Conservation (phyloP, 2,113 vertebrate species). For the Leucopternis melanops region DNA sequence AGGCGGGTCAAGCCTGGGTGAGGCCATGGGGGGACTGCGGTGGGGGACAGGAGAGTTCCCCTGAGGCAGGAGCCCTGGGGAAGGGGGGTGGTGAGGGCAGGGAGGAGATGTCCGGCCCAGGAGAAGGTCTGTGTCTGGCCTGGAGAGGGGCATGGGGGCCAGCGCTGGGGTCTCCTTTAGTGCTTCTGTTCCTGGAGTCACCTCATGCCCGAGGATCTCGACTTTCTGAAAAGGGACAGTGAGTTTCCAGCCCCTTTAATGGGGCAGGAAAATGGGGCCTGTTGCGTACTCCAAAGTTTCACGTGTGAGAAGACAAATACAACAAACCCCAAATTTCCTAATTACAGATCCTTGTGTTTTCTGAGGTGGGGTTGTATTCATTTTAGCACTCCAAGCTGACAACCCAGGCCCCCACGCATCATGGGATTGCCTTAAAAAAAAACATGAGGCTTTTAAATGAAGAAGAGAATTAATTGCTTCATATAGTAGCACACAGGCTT, state of each 20-base stretch:
- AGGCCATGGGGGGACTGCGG: background rate
- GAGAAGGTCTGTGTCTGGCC: background rate
- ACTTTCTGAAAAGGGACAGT: background rate
- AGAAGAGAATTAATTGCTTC: background rate
- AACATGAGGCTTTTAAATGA: background rate
- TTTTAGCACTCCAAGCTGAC: background rate
- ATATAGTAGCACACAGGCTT: background rate
- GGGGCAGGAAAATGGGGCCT: background rate
- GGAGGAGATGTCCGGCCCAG: background rate
- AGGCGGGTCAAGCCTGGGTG: background rate
- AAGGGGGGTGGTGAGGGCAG: background rate
- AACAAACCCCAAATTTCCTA: background rate
- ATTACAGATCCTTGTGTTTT: background rate
- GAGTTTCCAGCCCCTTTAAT: background rate
- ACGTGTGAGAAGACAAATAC: background rate
- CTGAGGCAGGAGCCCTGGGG: background rate
- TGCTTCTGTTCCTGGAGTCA: too few relatives aligned
- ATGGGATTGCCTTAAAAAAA: background rate
- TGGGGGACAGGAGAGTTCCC: background rate
- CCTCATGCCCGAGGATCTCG: fast-evolving
- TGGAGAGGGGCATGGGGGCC: background rate
- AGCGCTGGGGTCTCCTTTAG: background rate
- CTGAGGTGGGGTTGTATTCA: background rate
- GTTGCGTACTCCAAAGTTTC: background rate
- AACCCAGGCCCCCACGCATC: background rate